Conservation (phyloP, 2,888 invertebrate species). For the Oscheius sp. region DNA sequence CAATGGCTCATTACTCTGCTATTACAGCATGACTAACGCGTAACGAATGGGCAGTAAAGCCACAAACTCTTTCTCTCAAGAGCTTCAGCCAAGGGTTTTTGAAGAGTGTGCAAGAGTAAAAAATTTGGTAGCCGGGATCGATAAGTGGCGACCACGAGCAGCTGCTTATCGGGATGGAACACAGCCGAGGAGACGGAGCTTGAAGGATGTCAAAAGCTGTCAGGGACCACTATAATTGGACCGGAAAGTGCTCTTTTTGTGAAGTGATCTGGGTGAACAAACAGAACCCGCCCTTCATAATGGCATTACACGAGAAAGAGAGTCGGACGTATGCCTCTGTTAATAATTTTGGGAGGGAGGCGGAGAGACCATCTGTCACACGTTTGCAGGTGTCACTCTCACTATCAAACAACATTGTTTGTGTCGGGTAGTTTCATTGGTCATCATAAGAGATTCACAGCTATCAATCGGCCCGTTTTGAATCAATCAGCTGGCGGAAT, state of each 20-base stretch:
- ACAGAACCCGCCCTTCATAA: not conserved
- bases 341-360: slow-evolving; percentile 1
- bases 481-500: slow-evolving; percentile 87
- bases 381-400: not conserved
- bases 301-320: slow-evolving; percentile 7
- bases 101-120: not conserved
- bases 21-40: slow-evolving; percentile 34
- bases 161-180: slow-evolving; percentile 24
- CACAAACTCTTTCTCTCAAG: not conserved
- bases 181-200: not conserved
- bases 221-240: too few species aligned
- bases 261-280: too few species aligned
- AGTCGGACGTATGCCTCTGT: not conserved
- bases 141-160: slow-evolving; percentile 19
- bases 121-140: slow-evolving; percentile 11
- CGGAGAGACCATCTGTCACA: slow-evolving; percentile 16
- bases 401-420: not conserved
- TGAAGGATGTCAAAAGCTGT: too few species aligned
- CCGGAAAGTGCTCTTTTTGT: too few species aligned
- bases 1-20: slow-evolving; percentile 28
- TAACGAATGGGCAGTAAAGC: slow-evolving; percentile 36
- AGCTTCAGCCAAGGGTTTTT: not conserved
- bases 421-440: not conserved
- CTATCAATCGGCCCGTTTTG: slow-evolving; percentile 18
- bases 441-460: not conserved